These are phyloP conservation scores for Fulica atra DNA, from an alignment of 2,113 vertebrate species.

Conservation along the genomic window DNA sequence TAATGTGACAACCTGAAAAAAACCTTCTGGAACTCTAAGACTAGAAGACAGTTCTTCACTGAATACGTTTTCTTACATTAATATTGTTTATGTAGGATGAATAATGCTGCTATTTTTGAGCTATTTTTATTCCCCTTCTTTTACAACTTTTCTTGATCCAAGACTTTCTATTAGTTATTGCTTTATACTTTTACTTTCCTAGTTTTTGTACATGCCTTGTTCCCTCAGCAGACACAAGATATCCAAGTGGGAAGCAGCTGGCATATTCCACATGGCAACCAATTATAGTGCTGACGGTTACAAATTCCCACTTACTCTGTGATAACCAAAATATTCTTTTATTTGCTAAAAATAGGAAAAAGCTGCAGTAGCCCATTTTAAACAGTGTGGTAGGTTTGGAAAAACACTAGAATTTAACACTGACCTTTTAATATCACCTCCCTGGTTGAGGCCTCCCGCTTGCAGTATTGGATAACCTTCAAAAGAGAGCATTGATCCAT, in stretches of 20 bases:
- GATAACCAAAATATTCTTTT: not conserved
- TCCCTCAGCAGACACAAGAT: not conserved
- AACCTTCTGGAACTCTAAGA: not conserved
- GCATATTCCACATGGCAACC: not conserved
- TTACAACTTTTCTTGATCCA: not conserved
- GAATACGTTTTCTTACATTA: not conserved
- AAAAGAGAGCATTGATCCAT: not conserved
- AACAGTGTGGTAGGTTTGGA: not conserved
- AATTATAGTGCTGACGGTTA: not conserved
- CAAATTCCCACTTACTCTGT: not conserved
- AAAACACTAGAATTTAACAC: not conserved
- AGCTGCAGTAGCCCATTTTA: not conserved
- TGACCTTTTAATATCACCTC: not conserved
- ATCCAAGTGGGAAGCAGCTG: slow-evolving; percentile 2
- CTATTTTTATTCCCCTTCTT: not conserved
- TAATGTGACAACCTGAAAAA: not conserved
- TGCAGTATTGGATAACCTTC: slow-evolving; percentile 14
- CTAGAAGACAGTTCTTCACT: not conserved
- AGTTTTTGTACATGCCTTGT: not conserved
- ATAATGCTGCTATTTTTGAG: not conserved
- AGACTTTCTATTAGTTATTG: not conserved
- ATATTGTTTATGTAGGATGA: not conserved
- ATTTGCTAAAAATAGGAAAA: not conserved
- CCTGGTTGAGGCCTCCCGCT: not conserved
- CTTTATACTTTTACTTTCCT: not conserved